phyloP scores from a whole-genome alignment of 1,140 invertebrate genomes.

The Apolygus lucorum region DNA sequence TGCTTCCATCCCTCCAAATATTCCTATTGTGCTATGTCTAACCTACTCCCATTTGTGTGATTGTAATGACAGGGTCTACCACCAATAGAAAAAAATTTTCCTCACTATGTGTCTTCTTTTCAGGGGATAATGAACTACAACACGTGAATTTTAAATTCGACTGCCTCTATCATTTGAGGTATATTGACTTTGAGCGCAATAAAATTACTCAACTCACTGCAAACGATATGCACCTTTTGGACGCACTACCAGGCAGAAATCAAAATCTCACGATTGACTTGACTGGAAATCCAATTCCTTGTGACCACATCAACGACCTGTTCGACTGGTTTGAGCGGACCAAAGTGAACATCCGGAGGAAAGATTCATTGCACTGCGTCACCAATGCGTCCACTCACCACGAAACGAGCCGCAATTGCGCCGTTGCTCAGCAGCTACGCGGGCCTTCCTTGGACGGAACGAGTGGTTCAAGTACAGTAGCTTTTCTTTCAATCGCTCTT shows the following conservation, averaged over 20 bases:
- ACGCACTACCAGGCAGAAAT: slow-evolving; percentile 46
- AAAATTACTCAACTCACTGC: slow-evolving; percentile 51
- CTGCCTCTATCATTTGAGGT: slow-evolving; percentile 56
- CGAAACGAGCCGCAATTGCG: too few relatives aligned
- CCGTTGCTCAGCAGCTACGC: too few relatives aligned
- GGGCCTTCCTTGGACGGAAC: too few relatives aligned
- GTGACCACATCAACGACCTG: slow-evolving; percentile 52
- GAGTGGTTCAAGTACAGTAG: too few relatives aligned
- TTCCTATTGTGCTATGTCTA: too few relatives aligned
- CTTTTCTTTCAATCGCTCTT: too few relatives aligned
- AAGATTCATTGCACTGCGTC: slow-evolving; percentile 46
- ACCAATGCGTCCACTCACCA: not conserved
- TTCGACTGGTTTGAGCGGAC: slow-evolving; percentile 54
- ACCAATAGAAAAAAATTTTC: too few relatives aligned
- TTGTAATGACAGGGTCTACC: too few relatives aligned
- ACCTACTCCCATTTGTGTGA: too few relatives aligned
- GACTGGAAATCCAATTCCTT: slow-evolving; percentile 56
- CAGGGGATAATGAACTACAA: slow-evolving; percentile 38
- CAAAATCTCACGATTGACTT: slow-evolving; percentile 56
- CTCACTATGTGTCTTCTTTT: too few relatives aligned
- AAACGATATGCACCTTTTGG: slow-evolving; percentile 50
- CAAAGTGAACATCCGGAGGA: slow-evolving; percentile 51
- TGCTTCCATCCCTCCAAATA: too few relatives aligned
- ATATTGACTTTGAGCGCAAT: slow-evolving; percentile 62
- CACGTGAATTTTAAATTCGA: slow-evolving; percentile 57